Evolutionary conservation across 1,140 invertebrate species (phyloP).

Genomic region (Oscheius sp.): DNA sequence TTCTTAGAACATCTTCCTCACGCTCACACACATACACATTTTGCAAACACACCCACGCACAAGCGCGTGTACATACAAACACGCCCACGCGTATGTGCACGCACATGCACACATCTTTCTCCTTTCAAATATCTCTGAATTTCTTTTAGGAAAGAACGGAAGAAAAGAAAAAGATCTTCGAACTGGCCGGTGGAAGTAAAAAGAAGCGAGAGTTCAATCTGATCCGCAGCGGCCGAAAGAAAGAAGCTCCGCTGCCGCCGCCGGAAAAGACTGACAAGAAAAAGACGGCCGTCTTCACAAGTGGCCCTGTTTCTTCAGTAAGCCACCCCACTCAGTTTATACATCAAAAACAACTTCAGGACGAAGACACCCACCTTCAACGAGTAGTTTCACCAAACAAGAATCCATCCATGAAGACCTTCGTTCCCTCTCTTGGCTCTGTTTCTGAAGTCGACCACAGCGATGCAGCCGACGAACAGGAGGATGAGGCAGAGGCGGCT

Average conservation of each 20-base stretch:
- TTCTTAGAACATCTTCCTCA: not conserved
- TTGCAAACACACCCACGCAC: not conserved
- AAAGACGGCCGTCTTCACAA: not conserved
- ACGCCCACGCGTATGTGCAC: no score
- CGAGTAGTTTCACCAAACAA: conserved; percentile 1
- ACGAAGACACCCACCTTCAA: conserved; percentile 8
- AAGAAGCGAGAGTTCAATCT: conserved; percentile 27
- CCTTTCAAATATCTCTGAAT: conserved; percentile 65
- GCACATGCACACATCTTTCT: not conserved
- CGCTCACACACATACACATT: not conserved
- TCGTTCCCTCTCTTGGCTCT: conserved; percentile 27
- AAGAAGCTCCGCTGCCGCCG: not conserved
- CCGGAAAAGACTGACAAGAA: conserved; percentile 21
- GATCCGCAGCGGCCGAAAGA: not conserved
- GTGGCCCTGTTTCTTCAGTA: conserved; percentile 5
- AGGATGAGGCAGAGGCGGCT: conserved; percentile 1
- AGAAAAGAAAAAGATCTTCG: conserved; percentile 84
- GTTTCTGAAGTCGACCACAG: conserved; percentile 24
- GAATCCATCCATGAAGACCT: conserved; percentile 12
- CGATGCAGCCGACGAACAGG: conserved; percentile 13
- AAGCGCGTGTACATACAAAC: no score
- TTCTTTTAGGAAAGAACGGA: conserved; percentile 78
- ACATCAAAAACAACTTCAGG: not conserved
- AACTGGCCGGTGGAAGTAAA: conserved; percentile 69
- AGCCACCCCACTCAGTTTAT: not conserved